Evolutionary conservation across 1,140 invertebrate species (phyloP), one percentile per base, ranked within the genome.

Genomic region (Aphaenogaster rudis): DNA sequence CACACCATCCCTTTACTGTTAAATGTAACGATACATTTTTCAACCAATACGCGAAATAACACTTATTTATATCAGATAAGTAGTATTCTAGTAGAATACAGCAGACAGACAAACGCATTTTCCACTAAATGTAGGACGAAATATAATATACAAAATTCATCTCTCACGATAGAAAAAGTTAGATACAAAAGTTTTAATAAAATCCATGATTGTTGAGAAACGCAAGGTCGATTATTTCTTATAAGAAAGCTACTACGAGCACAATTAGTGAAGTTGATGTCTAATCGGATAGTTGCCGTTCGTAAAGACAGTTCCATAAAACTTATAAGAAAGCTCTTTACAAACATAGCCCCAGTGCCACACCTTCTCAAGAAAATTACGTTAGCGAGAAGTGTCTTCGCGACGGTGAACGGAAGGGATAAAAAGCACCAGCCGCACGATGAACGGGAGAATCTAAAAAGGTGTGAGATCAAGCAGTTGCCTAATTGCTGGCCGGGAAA

Each of bases 401-500:
- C 76, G 54, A 59, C 52, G 64, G 21, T 33, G 45, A 86, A 63
- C 42, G 78, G 2, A 28, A 69, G 13, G 63, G 42, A n/a, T n/a
- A 61, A 85, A 63, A 85, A 52, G 45, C 13, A 45, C 33, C 15
- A 50, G 36, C 28, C 57, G 64, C 52, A 79, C 66, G 66, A 69
- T 21, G 63, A 54, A 15, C 15, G 61, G n/a, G 17, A 71, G 28
- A 82, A 67, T 61, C 59, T 39, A 48, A 82, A 85, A 84, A 89
- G 61, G 61, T 76, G 45, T 52, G 61, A 88, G 78, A 88, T 84
- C 85, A 81, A 91, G 85, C 66, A 82, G 78, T 74, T 69, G 63
- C 48, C 80, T 91, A 91, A 91, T 91, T 91, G 89, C 86, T 61
- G 54, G 33, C 48, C 76, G 54, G 71, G 57, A 86, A 88, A 91